These are phyloP conservation scores for Merodon equestris DNA, from an alignment of 2,888 invertebrate species.

Conservation along the genomic window DNA sequence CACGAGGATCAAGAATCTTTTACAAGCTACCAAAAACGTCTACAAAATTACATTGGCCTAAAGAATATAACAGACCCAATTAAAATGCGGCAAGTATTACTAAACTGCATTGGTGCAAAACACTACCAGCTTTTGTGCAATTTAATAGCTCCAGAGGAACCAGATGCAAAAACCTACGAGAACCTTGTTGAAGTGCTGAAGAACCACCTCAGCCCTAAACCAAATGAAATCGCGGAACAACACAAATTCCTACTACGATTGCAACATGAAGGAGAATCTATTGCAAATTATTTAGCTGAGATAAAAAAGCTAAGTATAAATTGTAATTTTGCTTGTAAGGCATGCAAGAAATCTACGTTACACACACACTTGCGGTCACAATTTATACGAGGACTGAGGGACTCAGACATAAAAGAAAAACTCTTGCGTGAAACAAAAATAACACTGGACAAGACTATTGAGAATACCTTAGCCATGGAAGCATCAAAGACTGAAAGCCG, in stretches of 20 bases:
- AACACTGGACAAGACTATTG: background rate
- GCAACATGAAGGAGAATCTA: conserved; percentile 6
- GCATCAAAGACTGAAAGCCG: background rate
- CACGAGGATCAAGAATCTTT: background rate
- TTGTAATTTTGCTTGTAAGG: too few species aligned
- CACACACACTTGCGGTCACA: background rate
- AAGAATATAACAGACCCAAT: background rate
- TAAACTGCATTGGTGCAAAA: background rate
- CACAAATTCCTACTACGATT: conserved; percentile 24
- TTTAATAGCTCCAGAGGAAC: conserved; percentile 1
- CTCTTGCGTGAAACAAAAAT: background rate
- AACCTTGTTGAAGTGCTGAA: too few species aligned
- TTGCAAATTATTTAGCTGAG: too few species aligned
- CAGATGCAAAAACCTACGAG: background rate
- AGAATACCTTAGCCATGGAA: background rate
- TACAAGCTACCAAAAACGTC: conserved; percentile 4
- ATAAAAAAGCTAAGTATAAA: too few species aligned
- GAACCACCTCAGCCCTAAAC: too few species aligned
- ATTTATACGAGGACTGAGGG: too few species aligned
- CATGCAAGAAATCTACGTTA: too few species aligned
- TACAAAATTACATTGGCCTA: conserved; percentile 4
- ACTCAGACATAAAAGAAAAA: background rate
- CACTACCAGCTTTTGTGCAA: background rate
- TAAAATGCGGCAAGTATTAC: background rate
- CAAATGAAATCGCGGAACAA: conserved; percentile 55